Evolutionary conservation across 2,888 invertebrate genomes (phyloP).

Genomic region (Apotomis turbidana): DNA sequence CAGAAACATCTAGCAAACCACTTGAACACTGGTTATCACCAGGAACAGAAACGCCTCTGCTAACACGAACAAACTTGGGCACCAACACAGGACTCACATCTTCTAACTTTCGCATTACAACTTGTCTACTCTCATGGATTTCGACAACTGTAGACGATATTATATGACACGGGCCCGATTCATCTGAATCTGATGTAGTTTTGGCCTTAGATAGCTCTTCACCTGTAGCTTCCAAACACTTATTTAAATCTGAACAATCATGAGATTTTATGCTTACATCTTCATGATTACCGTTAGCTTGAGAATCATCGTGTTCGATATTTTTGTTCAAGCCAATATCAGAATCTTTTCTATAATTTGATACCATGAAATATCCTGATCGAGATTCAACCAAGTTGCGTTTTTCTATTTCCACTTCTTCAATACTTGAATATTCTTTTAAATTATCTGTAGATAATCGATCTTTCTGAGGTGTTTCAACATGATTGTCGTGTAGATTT

Average conservation of each 20-base stretch:
- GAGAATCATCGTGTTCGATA: neutral
- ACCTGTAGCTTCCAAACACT: neutral
- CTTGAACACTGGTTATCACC: neutral
- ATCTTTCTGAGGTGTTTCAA: neutral
- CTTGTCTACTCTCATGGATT: constrained; percentile 1
- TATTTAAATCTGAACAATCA: neutral
- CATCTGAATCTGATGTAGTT: constrained; percentile 18
- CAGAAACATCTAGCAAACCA: neutral
- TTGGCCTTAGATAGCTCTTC: neutral
- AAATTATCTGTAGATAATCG: constrained; percentile 2
- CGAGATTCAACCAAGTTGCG: neutral
- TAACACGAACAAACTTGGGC: constrained; percentile 1
- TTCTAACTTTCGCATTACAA: neutral
- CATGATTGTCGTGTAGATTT: neutral
- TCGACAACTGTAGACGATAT: constrained; percentile 14
- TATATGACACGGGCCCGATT: constrained; percentile 9
- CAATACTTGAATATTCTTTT: neutral
- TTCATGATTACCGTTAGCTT: neutral
- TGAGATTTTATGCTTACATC: neutral
- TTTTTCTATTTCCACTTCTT: neutral
- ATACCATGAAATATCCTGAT: neutral
- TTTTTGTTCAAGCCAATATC: neutral
- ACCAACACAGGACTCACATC: constrained; percentile 27
- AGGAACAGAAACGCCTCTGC: constrained; percentile 11
- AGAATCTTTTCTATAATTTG: neutral